These are phyloP conservation scores for Drosophila orena DNA, from an alignment of 1,140 invertebrate genomes.

Conservation along the genomic window DNA sequence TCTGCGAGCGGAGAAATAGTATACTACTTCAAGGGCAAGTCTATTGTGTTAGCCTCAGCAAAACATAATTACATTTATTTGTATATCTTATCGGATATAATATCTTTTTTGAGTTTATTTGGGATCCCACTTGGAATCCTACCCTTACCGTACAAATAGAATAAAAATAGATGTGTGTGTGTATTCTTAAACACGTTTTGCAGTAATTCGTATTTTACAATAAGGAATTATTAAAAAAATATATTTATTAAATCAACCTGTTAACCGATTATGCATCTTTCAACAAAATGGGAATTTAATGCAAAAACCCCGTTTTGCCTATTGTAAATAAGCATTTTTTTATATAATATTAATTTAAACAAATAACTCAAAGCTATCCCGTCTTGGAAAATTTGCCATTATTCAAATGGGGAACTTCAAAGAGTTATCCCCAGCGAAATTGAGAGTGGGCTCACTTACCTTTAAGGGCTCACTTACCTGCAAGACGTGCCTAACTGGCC, in stretches of 20 bases:
- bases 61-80: too few species aligned
- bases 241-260: too few species aligned
- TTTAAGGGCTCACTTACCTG: slow-evolving; percentile 10
- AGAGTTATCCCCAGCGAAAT: neutral
- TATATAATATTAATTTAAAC: too few species aligned
- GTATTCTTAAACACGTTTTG: too few species aligned
- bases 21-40: slow-evolving; percentile 1
- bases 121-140: neutral
- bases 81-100: neutral
- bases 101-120: neutral
- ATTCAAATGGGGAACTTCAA: neutral
- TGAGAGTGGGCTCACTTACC: neutral
- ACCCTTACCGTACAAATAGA: too few species aligned
- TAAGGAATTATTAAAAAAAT: too few species aligned
- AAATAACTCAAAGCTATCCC: neutral
- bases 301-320: too few species aligned
- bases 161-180: too few species aligned
- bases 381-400: neutral
- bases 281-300: neutral
- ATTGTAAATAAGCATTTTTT: too few species aligned
- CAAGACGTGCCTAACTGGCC: slow-evolving; percentile 14
- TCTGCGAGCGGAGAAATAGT: neutral
- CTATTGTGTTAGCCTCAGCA: neutral
- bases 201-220: neutral
- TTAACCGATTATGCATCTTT: too few species aligned